Conservation (phyloP, 2,113 vertebrate genomes). For the Nannospalax galili region DNA sequence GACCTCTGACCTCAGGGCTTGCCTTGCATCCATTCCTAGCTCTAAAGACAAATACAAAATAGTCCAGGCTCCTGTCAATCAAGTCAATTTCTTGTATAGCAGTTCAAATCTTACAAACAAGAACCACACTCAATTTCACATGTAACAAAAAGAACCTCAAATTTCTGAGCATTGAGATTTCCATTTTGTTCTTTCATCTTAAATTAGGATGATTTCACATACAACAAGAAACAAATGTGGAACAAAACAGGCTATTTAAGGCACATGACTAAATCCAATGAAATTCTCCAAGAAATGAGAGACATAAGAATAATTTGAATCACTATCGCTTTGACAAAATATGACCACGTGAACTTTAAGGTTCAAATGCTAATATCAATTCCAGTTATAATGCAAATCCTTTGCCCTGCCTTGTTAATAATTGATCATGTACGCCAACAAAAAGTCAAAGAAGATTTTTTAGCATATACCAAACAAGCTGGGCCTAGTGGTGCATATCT, state of each 20-base stretch:
- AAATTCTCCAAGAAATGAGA: neutral
- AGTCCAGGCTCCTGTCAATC: neutral
- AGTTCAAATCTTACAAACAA: neutral
- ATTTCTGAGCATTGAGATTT: neutral
- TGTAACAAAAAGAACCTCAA: neutral
- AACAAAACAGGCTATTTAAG: neutral
- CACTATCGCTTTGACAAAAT: constrained; percentile 6
- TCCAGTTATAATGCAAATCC: neutral
- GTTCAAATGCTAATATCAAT: neutral
- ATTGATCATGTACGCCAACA: neutral
- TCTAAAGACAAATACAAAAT: neutral
- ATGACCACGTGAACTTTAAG: neutral
- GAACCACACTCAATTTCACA: neutral
- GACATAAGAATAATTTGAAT: constrained; percentile 7
- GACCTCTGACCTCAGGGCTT: neutral
- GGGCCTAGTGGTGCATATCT: too few species aligned
- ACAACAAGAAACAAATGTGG: neutral
- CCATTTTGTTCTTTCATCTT: neutral
- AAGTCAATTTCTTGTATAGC: neutral
- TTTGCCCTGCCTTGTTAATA: too few species aligned
- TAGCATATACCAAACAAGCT: neutral
- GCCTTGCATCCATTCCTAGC: neutral
- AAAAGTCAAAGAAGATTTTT: neutral
- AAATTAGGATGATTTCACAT: constrained; percentile 28
- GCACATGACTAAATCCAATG: neutral